Evolutionary conservation across 2,888 invertebrate genomes (phyloP).

Genomic region (Linyphia triangularis): DNA sequence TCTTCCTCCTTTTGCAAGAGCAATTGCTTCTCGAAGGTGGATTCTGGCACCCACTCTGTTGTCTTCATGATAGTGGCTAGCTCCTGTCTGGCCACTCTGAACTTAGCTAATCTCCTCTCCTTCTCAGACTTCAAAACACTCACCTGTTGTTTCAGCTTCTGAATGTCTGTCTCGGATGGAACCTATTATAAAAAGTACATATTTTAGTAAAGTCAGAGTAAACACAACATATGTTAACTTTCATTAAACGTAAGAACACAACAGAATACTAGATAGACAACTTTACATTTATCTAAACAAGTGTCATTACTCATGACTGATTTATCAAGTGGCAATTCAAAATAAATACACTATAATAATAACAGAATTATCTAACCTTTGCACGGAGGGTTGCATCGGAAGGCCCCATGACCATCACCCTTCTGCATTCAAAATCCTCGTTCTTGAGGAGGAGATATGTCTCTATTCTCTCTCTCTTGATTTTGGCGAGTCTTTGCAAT

Average conservation of each 20-base stretch:
- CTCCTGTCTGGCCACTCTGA: background rate
- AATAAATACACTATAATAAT: background rate
- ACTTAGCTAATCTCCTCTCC: too few species aligned
- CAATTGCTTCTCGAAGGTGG: background rate
- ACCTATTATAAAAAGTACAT: too few species aligned
- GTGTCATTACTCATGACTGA: too few species aligned
- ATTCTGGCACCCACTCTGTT: background rate
- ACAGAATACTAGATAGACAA: too few species aligned
- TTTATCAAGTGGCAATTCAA: background rate
- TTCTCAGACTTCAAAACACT: background rate
- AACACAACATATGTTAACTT: too few species aligned
- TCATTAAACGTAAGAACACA: too few species aligned
- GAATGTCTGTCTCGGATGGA: background rate
- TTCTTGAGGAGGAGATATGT: background rate
- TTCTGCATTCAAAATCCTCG: background rate
- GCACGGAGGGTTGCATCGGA: background rate
- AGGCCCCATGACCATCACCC: background rate
- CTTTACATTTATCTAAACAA: too few species aligned
- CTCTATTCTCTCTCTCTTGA: background rate
- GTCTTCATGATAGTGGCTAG: background rate
- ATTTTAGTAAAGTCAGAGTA: too few species aligned
- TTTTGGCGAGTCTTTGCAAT: background rate
- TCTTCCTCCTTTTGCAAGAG: background rate
- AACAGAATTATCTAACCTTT: too few species aligned
- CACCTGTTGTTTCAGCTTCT: background rate